A percentile compares a stretch with the other conserved stretches of the same genome.
Evolutionary conservation across 2,888 invertebrate genomes (phyloP).

Genomic region (Acleris cristana): DNA sequence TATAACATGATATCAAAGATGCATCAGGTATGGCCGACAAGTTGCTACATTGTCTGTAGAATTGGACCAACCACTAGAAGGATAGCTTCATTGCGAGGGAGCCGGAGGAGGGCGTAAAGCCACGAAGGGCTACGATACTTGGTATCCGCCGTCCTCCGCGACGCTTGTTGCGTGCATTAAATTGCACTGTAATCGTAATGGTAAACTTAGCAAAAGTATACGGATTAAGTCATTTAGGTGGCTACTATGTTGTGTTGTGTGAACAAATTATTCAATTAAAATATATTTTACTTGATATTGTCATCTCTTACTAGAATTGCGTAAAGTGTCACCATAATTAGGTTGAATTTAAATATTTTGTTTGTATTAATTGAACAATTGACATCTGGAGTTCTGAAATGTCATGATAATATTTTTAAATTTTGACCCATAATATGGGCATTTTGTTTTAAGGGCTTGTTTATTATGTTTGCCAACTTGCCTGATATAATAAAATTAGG

Average conservation of each 20-base stretch:
- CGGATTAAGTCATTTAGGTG: constrained; percentile 74
- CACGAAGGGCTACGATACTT: constrained; percentile 9
- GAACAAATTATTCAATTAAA: constrained; percentile 53
- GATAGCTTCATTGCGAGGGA: constrained; percentile 55
- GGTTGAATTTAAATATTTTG: constrained; percentile 59
- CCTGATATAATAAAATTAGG: constrained; percentile 66
- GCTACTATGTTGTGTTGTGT: constrained; percentile 55
- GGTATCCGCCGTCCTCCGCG: constrained; percentile 8
- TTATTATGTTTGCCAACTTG: constrained; percentile 70
- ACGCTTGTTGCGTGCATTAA: constrained; percentile 52
- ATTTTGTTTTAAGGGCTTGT: constrained; percentile 48
- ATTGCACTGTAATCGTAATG: constrained; percentile 62
- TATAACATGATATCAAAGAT: constrained; percentile 18
- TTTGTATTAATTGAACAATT: constrained; percentile 53
- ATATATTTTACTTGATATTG: constrained; percentile 39
- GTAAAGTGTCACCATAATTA: constrained; percentile 52
- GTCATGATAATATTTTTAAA: constrained; percentile 61
- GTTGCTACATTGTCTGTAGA: constrained; percentile 44
- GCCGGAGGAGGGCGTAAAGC: constrained; percentile 29
- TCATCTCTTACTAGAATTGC: constrained; percentile 54
- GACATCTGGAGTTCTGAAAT: constrained; percentile 59
- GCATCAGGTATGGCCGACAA: constrained; percentile 18
- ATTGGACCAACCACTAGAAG: constrained; percentile 53
- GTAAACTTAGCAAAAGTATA: constrained; percentile 72
- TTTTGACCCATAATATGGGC: constrained; percentile 30